Evolutionary conservation across 2,888 invertebrate genomes (phyloP).

Genomic region (Dioctria rufipes): DNA sequence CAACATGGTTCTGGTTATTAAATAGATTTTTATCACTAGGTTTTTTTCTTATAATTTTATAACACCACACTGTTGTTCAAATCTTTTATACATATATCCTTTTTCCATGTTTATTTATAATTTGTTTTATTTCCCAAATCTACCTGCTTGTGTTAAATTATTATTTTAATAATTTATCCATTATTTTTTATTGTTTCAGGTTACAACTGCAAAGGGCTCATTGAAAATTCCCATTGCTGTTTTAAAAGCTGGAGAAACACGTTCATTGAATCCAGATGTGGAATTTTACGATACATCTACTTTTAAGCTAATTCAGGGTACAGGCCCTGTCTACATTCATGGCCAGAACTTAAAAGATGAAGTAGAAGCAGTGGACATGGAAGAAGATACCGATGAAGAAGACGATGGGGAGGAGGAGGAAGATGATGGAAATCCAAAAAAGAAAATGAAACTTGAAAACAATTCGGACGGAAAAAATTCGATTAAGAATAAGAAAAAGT

Average conservation of each 20-base stretch:
- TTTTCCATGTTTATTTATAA: too few species aligned
- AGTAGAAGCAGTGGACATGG: constrained; percentile 85
- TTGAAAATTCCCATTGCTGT: constrained; percentile 89
- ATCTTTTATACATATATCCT: too few species aligned
- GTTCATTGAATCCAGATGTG: constrained; percentile 84
- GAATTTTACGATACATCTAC: constrained; percentile 91
- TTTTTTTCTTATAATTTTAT: too few species aligned
- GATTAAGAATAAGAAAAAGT: constrained; percentile 81
- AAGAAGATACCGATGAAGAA: constrained; percentile 86
- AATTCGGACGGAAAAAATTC: constrained; percentile 80
- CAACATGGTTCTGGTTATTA: too few species aligned
- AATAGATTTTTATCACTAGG: too few species aligned
- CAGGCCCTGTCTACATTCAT: constrained; percentile 87
- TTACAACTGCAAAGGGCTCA: constrained; percentile 74
- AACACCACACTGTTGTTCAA: too few species aligned
- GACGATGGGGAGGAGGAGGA: constrained; percentile 78
- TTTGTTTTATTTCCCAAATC: too few species aligned
- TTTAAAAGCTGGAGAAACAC: constrained; percentile 83
- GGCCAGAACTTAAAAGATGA: constrained; percentile 89
- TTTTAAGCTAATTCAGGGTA: constrained; percentile 83
- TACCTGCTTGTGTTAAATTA: too few species aligned
- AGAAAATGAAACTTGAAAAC: constrained; percentile 83
- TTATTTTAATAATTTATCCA: too few species aligned
- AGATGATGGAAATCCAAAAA: constrained; percentile 86
- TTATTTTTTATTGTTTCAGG: constrained; percentile 62